These are phyloP conservation scores for Cerceris rybyensis DNA, from an alignment of 2,888 invertebrate genomes.

Conservation along the genomic window DNA sequence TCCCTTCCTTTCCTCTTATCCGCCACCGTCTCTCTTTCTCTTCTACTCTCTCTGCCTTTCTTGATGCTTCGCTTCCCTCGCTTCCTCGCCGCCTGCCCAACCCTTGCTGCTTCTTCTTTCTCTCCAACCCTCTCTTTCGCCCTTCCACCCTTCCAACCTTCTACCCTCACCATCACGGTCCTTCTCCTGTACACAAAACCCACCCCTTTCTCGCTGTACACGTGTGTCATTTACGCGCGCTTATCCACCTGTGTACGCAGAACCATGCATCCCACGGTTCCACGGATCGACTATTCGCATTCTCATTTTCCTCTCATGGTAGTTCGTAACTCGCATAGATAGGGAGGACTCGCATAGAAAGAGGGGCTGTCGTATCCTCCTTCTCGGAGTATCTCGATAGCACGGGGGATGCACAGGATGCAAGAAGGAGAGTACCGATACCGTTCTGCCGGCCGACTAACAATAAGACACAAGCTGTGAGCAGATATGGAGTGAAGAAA, in stretches of 20 bases:
- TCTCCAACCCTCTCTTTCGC: slow-evolving; percentile 7
- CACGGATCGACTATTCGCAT: slow-evolving; percentile 60
- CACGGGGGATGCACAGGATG: slow-evolving; percentile 7
- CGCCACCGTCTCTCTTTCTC: slow-evolving; percentile 11
- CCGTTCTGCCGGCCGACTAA: too few relatives aligned
- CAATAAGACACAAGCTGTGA: too few relatives aligned
- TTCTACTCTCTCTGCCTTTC: slow-evolving; percentile 5
- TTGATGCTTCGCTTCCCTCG: slow-evolving; percentile 1
- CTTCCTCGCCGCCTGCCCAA: slow-evolving; percentile 19
- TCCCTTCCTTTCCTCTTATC: slow-evolving; percentile 6
- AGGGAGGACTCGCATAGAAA: slow-evolving; percentile 7
- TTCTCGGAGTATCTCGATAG: slow-evolving; percentile 39
- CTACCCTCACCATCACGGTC: slow-evolving; percentile 23
- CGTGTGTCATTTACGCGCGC: slow-evolving; percentile 57
- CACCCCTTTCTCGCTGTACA: slow-evolving; percentile 35
- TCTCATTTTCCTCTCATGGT: slow-evolving; percentile 59
- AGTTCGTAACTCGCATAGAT: slow-evolving; percentile 46
- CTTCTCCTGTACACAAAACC: slow-evolving; percentile 26
- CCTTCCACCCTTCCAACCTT: slow-evolving; percentile 2
- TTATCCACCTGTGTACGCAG: slow-evolving; percentile 58
- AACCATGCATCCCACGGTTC: slow-evolving; percentile 26
- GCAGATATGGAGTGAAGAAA: too few relatives aligned
- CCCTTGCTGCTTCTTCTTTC: slow-evolving; percentile 11
- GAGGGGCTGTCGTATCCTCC: slow-evolving; percentile 18
- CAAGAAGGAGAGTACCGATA: slow-evolving; percentile 8